A percentile compares a stretch with the other conserved stretches of the same genome.
Evolutionary conservation across 53 echinoderm and acorn worm species (phyloP).

Genomic region (Henricia sp.): DNA sequence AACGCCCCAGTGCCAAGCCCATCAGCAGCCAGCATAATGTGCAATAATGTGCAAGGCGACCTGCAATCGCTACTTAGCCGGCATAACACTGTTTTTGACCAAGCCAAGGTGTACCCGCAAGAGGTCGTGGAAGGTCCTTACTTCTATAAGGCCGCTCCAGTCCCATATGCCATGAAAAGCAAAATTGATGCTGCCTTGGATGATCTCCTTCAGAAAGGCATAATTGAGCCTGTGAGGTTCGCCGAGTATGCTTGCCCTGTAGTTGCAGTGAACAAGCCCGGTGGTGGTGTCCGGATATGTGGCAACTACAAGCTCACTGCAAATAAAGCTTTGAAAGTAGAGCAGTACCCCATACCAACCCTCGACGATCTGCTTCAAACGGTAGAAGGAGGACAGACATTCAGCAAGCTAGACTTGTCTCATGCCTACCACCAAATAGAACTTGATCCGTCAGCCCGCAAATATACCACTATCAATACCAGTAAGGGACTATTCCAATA

Average conservation of each 20-base stretch:
- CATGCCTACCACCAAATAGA: slow-evolving; percentile 76
- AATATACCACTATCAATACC: slow-evolving; percentile 63
- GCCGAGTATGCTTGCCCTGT: slow-evolving; percentile 72
- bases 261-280: slow-evolving; percentile 52
- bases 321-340: slow-evolving; percentile 57
- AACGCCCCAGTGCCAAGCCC: background rate
- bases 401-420: slow-evolving; percentile 61
- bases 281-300: slow-evolving; percentile 67
- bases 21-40: background rate
- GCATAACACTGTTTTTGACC: slow-evolving; percentile 37
- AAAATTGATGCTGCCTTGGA: slow-evolving; percentile 63
- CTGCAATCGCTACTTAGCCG: background rate
- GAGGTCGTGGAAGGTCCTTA: slow-evolving; percentile 12
- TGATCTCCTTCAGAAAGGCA: slow-evolving; percentile 46
- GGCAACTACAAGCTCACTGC: slow-evolving; percentile 75
- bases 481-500: slow-evolving; percentile 46
- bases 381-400: slow-evolving; percentile 67
- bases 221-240: slow-evolving; percentile 62
- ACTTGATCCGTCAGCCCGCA: slow-evolving; percentile 51
- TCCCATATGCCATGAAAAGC: slow-evolving; percentile 59
- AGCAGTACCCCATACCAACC: slow-evolving; percentile 66
- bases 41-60: background rate
- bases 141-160: slow-evolving; percentile 68
- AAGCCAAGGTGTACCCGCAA: slow-evolving; percentile 63
- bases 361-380: slow-evolving; percentile 68